phyloP scores from a whole-genome alignment of 2,797 vertebrate species.

The Enteromius afrohamiltoni region DNA sequence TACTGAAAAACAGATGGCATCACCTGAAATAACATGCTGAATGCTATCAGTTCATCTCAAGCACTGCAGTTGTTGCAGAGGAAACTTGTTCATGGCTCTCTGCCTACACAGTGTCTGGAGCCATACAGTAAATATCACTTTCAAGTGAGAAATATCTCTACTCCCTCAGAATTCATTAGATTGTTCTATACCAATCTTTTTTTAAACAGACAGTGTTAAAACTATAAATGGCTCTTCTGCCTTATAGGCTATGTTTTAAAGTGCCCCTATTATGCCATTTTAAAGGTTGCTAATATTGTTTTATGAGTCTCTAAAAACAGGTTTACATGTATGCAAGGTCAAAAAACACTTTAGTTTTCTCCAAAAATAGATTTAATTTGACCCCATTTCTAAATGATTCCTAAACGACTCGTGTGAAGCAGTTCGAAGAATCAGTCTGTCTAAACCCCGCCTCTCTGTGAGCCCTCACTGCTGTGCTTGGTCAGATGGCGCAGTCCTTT shows the following conservation, averaged over 20 bases:
- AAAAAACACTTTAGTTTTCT: no score
- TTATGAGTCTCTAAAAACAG: no score
- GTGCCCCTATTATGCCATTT: no score
- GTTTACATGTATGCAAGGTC: no score
- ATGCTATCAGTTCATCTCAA: conserved; percentile 14
- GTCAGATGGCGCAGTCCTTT: no score
- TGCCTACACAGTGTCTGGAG: background rate
- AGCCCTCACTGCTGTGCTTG: no score
- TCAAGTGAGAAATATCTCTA: conserved; percentile 10
- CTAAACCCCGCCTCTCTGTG: no score
- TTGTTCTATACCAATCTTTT: background rate
- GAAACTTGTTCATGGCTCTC: background rate
- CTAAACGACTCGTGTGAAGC: no score
- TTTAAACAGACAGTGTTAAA: background rate
- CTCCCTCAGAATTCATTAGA: background rate
- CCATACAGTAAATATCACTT: conserved; percentile 11
- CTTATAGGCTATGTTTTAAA: background rate
- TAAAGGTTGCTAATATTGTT: no score
- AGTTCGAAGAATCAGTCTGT: no score
- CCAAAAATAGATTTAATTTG: no score
- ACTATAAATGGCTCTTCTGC: background rate
- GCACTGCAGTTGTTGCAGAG: background rate
- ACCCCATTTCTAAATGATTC: no score
- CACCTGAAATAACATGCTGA: conserved; percentile 4
- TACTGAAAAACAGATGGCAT: background rate